Conservation (phyloP, 2,113 vertebrate species). For the Hemiprocne comata region DNA sequence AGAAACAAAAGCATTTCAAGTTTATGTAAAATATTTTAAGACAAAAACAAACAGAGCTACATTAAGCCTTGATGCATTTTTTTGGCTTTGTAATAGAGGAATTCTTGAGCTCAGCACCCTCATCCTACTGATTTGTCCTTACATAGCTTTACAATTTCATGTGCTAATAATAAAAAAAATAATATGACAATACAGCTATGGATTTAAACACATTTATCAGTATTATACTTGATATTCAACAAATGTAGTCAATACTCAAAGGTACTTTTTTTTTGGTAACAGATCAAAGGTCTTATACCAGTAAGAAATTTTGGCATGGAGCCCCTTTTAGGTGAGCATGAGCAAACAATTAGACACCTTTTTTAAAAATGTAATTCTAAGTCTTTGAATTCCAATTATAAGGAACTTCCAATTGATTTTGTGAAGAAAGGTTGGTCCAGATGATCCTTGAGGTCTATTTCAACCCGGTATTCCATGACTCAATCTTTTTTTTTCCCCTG, state of each 20-base stretch:
- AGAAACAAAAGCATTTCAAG: background rate
- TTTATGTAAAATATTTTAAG: background rate
- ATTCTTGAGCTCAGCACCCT: background rate
- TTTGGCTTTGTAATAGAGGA: background rate
- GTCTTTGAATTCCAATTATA: background rate
- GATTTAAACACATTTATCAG: background rate
- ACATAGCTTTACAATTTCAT: background rate
- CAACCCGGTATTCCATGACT: background rate
- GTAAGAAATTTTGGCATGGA: background rate
- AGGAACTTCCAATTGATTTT: background rate
- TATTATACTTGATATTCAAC: background rate
- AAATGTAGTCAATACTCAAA: background rate
- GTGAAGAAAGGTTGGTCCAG: background rate
- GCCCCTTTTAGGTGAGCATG: background rate
- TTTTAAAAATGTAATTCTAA: background rate
- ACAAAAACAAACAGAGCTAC: background rate
- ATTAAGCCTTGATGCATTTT: rapidly evolving
- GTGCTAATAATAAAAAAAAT: background rate
- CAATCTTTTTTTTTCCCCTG: too few relatives aligned
- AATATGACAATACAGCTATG: background rate
- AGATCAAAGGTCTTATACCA: background rate
- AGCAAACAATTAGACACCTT: background rate
- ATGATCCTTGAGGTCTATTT: background rate
- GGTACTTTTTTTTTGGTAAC: background rate
- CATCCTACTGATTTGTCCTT: background rate